Percentiles rank a stretch among this genome's conserved stretches.
Conservation (phyloP, 2,797 vertebrate species). For the Bucorvus abyssinicus region DNA sequence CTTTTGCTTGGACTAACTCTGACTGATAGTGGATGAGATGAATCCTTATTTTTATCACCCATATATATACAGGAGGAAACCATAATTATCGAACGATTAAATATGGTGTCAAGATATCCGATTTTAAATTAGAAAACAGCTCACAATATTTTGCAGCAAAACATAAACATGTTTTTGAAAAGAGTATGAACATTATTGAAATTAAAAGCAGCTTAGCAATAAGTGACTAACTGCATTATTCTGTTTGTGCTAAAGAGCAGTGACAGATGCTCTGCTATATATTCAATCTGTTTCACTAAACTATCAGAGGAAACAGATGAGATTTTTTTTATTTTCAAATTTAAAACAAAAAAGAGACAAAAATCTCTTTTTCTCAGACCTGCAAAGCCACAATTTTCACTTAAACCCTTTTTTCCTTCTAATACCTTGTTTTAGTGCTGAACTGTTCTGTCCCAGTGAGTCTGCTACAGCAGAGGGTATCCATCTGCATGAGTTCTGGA, state of each 20-base stretch:
- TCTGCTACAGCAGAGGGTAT: background rate
- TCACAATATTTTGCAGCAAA: slow-evolving; percentile 6
- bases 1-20: background rate
- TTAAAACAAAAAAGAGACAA: background rate
- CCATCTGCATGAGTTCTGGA: background rate
- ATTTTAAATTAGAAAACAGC: background rate
- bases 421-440: background rate
- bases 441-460: background rate
- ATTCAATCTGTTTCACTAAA: slow-evolving; percentile 41
- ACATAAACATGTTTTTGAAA: background rate
- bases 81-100: background rate
- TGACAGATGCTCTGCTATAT: slow-evolving; percentile 24
- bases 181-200: background rate
- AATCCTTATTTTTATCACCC: background rate
- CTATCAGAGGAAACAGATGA: background rate
- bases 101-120: background rate
- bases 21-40: background rate
- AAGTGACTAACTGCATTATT: slow-evolving; percentile 10
- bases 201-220: background rate
- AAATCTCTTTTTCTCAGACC: background rate
- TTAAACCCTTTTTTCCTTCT: background rate
- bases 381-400: background rate
- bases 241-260: background rate
- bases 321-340: background rate
- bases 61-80: background rate